These are phyloP conservation scores for Morone chrysops DNA, from an alignment of 2,113 vertebrate species.

Conservation along the genomic window DNA sequence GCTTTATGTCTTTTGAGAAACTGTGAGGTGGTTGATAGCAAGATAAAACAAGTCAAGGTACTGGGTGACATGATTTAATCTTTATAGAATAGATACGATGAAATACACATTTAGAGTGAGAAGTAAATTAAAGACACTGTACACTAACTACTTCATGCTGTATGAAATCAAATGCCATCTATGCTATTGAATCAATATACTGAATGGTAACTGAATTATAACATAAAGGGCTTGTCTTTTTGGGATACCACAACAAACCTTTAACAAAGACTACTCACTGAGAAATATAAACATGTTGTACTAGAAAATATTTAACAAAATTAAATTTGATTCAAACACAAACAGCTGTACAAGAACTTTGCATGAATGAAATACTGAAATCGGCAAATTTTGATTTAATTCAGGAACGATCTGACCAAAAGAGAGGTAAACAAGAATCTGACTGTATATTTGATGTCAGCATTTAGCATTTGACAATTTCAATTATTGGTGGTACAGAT, in stretches of 20 bases:
- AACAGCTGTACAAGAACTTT: neutral
- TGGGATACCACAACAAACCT: too few relatives aligned
- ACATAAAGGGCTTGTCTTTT: neutral
- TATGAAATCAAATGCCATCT: neutral
- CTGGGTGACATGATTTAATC: neutral
- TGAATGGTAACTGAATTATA: neutral
- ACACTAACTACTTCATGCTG: too few relatives aligned
- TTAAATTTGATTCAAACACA: neutral
- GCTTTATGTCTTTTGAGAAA: neutral
- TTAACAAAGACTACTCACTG: neutral
- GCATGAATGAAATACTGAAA: neutral
- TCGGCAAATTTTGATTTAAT: neutral
- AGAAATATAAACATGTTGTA: neutral
- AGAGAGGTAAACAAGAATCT: neutral
- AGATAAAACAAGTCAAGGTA: neutral
- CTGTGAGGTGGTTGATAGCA: neutral
- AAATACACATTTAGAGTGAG: neutral
- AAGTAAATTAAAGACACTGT: neutral
- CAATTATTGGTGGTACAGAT: neutral
- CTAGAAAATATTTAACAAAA: neutral
- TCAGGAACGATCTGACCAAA: neutral
- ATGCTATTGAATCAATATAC: neutral
- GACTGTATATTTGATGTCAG: neutral
- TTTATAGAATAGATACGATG: neutral
- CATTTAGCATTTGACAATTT: neutral